Percentiles rank a stretch among this genome's conserved stretches.
These are phyloP conservation scores for Brachionus manjavacas DNA, from an alignment of 1,140 invertebrate species.

Conservation along the genomic window DNA sequence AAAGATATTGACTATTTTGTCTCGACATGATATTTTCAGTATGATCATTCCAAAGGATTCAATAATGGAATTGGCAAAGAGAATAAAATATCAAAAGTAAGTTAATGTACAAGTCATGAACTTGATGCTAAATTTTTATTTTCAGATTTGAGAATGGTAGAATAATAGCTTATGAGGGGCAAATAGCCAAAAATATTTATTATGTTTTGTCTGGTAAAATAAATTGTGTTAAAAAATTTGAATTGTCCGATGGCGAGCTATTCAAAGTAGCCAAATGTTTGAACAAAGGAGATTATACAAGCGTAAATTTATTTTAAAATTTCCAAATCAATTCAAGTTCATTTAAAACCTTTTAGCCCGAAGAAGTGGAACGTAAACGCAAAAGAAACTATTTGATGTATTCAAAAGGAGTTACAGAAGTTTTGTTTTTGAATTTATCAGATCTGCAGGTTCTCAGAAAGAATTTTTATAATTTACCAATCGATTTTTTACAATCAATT, in stretches of 20 bases:
- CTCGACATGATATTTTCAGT: neutral
- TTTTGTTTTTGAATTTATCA: neutral
- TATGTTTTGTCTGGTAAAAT: conserved; percentile 36
- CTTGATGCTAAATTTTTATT: neutral
- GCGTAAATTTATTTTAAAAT: neutral
- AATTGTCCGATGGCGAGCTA: conserved; percentile 12
- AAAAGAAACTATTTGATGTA: neutral
- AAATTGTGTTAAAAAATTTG: conserved; percentile 12
- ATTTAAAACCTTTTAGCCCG: neutral
- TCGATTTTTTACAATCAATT: conserved; percentile 13
- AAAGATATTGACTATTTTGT: neutral
- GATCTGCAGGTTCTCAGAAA: neutral
- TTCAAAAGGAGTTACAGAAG: conserved; percentile 20
- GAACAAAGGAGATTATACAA: neutral
- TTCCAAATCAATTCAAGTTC: neutral
- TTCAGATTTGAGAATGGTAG: conserved; percentile 11
- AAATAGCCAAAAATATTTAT: conserved; percentile 1
- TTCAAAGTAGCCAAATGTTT: neutral
- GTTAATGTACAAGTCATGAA: neutral
- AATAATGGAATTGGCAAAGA: neutral
- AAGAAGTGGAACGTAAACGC: conserved; percentile 16
- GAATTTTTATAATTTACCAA: neutral
- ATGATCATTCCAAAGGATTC: conserved; percentile 22
- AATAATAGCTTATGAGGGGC: conserved; percentile 16
- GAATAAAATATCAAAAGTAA: conserved; percentile 39